phyloP scores from a whole-genome alignment of 2,797 vertebrate species.

The Cirrhinus mrigala region DNA sequence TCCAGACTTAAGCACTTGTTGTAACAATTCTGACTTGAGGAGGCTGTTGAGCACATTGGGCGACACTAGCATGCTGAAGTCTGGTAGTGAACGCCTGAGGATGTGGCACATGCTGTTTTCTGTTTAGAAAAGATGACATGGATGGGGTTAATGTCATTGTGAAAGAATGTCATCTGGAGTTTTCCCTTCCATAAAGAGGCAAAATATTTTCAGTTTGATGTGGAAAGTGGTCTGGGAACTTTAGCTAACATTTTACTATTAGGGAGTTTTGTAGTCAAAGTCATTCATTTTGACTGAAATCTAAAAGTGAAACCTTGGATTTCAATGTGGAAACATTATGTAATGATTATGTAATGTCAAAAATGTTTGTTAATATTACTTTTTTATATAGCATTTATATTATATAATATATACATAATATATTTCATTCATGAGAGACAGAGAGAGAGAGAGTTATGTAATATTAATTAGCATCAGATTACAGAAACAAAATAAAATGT shows the following conservation, averaged over 20 bases:
- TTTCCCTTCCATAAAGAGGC: conserved; percentile 9
- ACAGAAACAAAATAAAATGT: not conserved
- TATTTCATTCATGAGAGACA: too few species aligned
- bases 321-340: not conserved
- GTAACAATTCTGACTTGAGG: conserved; percentile 13
- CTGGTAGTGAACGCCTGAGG: not conserved
- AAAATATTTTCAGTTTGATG: conserved; percentile 19
- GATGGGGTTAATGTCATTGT: conserved; percentile 37
- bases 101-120: conserved; percentile 8
- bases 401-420: too few species aligned
- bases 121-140: conserved; percentile 33
- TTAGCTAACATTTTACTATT: conserved; percentile 22
- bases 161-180: conserved; percentile 47
- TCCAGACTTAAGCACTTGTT: conserved; percentile 41
- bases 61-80: not conserved
- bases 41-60: not conserved
- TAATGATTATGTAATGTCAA: not conserved
- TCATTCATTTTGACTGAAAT: not conserved
- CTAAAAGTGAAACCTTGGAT: not conserved
- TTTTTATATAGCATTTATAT: not conserved
- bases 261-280: not conserved
- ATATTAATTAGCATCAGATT: not conserved
- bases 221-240: not conserved
- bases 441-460: not conserved
- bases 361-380: too few species aligned